Percentiles rank a stretch among this genome's conserved stretches.
Conservation (phyloP, 2,113 vertebrate species). For the Cheirogaleus medius region DNA sequence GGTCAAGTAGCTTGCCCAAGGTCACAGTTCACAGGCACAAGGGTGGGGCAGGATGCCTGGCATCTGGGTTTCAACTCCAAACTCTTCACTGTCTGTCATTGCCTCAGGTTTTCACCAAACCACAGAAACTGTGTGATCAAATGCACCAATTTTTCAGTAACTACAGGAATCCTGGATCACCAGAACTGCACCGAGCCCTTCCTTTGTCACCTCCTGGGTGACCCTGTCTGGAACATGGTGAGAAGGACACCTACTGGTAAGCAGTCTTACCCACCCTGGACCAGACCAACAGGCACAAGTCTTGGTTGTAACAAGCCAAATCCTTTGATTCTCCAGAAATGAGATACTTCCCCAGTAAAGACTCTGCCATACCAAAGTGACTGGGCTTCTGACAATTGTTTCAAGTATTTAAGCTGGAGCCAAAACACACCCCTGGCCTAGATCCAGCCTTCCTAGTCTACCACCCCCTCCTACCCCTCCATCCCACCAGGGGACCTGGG, state of each 20-base stretch:
- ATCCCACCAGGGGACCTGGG: neutral
- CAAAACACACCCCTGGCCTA: conserved; percentile 9
- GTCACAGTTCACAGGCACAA: neutral
- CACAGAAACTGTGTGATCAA: neutral
- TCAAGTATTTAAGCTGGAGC: neutral
- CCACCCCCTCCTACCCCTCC: neutral
- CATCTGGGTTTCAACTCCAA: neutral
- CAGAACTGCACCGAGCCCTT: neutral
- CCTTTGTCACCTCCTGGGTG: neutral
- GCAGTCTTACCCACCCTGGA: neutral
- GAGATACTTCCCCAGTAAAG: neutral
- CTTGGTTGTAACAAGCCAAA: neutral
- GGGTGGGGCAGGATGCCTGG: neutral
- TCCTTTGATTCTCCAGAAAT: neutral
- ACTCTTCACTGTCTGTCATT: neutral
- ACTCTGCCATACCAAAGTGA: neutral
- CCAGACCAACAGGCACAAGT: neutral
- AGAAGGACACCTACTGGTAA: neutral
- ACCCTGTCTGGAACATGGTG: neutral
- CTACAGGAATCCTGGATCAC: neutral
- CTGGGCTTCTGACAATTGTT: conserved; percentile 57
- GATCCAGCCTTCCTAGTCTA: neutral
- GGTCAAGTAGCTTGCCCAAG: neutral
- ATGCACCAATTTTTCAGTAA: neutral
- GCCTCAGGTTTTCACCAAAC: neutral